Conservation (phyloP, 2,888 invertebrate genomes). For the Sacculina carcini region DNA sequence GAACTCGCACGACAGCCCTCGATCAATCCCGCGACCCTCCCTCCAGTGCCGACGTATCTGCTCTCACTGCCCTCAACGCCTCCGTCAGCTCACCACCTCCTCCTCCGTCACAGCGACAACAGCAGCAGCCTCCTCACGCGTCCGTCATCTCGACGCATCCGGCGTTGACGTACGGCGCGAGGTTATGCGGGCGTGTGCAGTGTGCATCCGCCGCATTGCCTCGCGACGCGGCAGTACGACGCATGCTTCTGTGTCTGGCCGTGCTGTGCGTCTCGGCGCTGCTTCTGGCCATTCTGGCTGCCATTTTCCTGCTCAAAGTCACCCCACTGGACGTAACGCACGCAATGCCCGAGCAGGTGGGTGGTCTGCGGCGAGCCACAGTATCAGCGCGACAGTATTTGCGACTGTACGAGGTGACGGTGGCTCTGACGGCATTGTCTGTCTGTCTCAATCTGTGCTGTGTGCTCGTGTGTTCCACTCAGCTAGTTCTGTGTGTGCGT, state of each 20-base stretch:
- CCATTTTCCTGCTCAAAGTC: constrained; percentile 60
- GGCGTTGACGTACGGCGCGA: not conserved
- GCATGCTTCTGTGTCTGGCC: constrained; percentile 59
- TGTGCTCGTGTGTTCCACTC: constrained; percentile 71
- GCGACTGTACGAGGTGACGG: constrained; percentile 68
- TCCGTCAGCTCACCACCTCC: constrained; percentile 15
- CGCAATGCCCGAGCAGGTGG: not conserved
- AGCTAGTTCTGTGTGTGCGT: constrained; percentile 78
- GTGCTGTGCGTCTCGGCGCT: constrained; percentile 60
- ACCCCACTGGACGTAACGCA: constrained; percentile 28
- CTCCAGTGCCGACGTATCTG: constrained; percentile 11
- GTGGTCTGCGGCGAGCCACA: constrained; percentile 22
- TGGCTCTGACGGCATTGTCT: constrained; percentile 65
- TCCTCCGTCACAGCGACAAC: constrained; percentile 8
- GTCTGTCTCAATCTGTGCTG: constrained; percentile 69
- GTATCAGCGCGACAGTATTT: constrained; percentile 42
- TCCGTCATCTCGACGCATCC: not conserved
- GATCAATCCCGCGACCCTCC: constrained; percentile 14
- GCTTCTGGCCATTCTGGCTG: constrained; percentile 49
- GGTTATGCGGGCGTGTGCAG: constrained; percentile 12
- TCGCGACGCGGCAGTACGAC: constrained; percentile 35
- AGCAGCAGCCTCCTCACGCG: constrained; percentile 15
- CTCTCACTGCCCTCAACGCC: constrained; percentile 5
- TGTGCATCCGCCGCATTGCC: constrained; percentile 16
- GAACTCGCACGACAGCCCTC: constrained; percentile 13